These are phyloP conservation scores for Hypomesus transpacificus DNA, from an alignment of 2,113 vertebrate species.

Conservation along the genomic window DNA sequence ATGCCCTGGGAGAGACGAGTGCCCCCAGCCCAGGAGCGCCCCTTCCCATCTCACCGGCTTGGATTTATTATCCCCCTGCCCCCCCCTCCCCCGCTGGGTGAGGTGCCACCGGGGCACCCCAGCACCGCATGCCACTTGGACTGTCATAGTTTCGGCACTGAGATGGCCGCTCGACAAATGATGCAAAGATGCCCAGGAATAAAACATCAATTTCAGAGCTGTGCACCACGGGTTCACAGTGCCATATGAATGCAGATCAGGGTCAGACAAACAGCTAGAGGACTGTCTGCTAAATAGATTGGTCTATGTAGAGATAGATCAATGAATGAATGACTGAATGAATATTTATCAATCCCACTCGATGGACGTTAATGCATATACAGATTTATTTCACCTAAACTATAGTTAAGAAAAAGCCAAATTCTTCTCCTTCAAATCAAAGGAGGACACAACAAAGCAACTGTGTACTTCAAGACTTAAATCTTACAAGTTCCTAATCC, in stretches of 20 bases:
- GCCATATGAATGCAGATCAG: conserved; percentile 60
- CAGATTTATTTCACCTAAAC: conserved; percentile 70
- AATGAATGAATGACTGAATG: conserved; percentile 48
- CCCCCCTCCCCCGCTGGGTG: conserved; percentile 17
- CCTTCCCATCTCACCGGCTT: conserved; percentile 57
- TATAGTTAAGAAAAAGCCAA: conserved; percentile 72
- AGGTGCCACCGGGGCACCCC: conserved; percentile 61
- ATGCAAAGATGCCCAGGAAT: conserved; percentile 46
- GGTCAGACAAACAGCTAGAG: conserved; percentile 54
- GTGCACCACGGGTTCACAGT: conserved; percentile 31
- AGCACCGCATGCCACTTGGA: conserved; percentile 54
- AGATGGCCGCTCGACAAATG: conserved; percentile 58
- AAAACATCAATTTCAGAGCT: conserved; percentile 59
- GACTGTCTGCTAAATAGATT: conserved; percentile 67
- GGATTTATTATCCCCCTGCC: conserved; percentile 69
- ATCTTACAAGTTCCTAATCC: conserved; percentile 99
- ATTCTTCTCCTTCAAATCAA: conserved; percentile 77
- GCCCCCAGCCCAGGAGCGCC: conserved; percentile 56
- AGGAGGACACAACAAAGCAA: conserved; percentile 81
- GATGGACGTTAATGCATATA: conserved; percentile 61
- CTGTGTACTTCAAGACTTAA: conserved; percentile 94
- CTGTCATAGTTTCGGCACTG: conserved; percentile 66
- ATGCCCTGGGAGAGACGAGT: conserved; percentile 74
- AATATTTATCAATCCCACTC: conserved; percentile 67
- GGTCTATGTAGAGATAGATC: conserved; percentile 61